Evolutionary conservation across 2,888 invertebrate species (phyloP).

Genomic region (Aphrophora alni): DNA sequence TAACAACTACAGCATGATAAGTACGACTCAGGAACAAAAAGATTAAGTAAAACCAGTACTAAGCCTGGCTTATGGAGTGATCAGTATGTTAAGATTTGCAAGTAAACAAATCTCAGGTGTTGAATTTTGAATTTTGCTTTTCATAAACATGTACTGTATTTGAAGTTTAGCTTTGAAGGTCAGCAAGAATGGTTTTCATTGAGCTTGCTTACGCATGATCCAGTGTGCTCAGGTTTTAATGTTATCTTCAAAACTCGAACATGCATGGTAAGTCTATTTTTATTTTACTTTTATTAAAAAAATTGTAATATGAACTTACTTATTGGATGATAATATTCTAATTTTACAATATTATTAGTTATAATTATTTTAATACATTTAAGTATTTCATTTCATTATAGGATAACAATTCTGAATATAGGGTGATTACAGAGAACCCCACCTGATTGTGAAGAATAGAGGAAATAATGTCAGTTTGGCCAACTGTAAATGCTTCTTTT

Average conservation of each 20-base stretch:
- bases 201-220: not conserved
- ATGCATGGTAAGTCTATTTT: not conserved
- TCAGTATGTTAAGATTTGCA: not conserved
- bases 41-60: not conserved
- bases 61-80: not conserved
- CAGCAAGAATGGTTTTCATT: not conserved
- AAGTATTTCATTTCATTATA: no score
- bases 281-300: no score
- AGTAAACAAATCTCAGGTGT: not conserved
- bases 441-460: no score
- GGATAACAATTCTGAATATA: no score
- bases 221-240: not conserved
- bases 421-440: no score
- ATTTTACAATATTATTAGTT: no score
- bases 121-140: not conserved
- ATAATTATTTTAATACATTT: no score
- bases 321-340: no score
- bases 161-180: not conserved
- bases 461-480: no score
- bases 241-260: not conserved
- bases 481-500: no score
- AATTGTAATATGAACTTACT: no score
- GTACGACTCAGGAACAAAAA: no score
- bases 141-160: not conserved
- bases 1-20: not conserved